Evolutionary conservation across 2,113 vertebrate genomes (phyloP).

Genomic region (Cryptotis parvus): DNA sequence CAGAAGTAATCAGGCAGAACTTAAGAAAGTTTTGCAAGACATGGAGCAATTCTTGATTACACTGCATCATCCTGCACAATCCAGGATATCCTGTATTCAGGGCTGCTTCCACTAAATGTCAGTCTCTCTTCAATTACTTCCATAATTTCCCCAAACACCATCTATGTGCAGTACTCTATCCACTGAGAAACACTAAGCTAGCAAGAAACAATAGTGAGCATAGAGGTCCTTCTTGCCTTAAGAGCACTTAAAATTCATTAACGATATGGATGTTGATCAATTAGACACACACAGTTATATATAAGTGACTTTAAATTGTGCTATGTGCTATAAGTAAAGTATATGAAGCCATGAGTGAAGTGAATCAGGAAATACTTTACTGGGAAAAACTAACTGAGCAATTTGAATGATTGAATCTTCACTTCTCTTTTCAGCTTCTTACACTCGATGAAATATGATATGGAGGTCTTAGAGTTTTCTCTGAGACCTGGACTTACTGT

Average conservation of each 20-base stretch:
- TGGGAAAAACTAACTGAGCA: neutral
- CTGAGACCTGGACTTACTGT: neutral
- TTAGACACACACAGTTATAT: neutral
- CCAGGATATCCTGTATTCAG: neutral
- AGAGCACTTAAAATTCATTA: neutral
- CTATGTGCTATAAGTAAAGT: neutral
- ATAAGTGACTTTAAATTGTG: neutral
- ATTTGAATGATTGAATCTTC: neutral
- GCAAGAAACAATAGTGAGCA: neutral
- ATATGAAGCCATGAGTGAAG: too few relatives aligned
- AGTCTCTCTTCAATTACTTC: neutral
- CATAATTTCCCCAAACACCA: neutral
- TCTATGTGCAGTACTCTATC: neutral
- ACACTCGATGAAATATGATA: neutral
- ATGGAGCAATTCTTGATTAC: neutral
- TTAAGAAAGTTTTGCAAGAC: neutral
- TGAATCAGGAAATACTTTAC: neutral
- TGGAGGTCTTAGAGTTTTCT: neutral
- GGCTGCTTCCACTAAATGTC: neutral
- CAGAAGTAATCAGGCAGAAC: neutral
- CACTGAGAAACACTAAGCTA: neutral
- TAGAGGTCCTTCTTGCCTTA: neutral
- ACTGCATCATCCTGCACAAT: fast-evolving
- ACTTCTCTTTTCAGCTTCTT: neutral
- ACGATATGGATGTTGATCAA: neutral